Evolutionary conservation across 2,888 invertebrate species (phyloP), one percentile per base, ranked within the genome.

Genomic region (Seira ritae): DNA sequence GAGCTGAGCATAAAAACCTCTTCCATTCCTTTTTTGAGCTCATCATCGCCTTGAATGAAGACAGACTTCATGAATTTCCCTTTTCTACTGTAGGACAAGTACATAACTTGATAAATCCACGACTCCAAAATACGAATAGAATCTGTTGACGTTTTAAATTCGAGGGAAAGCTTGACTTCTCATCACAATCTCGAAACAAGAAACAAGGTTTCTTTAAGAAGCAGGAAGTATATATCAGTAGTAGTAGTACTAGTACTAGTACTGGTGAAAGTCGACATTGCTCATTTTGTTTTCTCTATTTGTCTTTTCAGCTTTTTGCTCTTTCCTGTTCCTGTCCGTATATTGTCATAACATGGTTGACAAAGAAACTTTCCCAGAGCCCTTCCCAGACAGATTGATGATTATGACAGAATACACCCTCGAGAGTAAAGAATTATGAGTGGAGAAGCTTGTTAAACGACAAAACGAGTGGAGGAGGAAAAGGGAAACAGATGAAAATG

Each of bases 401-500:
- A 82, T 77, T 77, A 82, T 82, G 76, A 81, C 76, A 71, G 81
- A 80, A 75, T 74, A 80, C 74, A 75, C 80, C 70, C 80, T 75
- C 65, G 80, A 75, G 80, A 65, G 70, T 80, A 76, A 74, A 66
- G 46, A 81, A 81, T 81, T 76, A 81, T 81, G 81, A 81, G 75
- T 55, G 50, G 70, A 67, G 46, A 75, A 70, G 65, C n/a, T n/a
- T n/a, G 68, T 42, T 22, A 74, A 80, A 74, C 66, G 74, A 50
- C 70, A 75, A 20, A 1, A 62, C 15, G 62, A 8, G 2, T n/a
- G 71, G 17, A 69, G 68, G 75, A 23, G 23, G n/a, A 10, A n/a
- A n/a, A 60, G 4, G 62, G 19, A 19, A 19, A 60, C 6, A n/a
- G 4, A 75, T 81, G 80, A 71, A 81, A 81, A 81, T 75, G 70